Evolutionary conservation across 2,797 vertebrate species (phyloP).

Genomic region (Otolemur crassicaudatus): DNA sequence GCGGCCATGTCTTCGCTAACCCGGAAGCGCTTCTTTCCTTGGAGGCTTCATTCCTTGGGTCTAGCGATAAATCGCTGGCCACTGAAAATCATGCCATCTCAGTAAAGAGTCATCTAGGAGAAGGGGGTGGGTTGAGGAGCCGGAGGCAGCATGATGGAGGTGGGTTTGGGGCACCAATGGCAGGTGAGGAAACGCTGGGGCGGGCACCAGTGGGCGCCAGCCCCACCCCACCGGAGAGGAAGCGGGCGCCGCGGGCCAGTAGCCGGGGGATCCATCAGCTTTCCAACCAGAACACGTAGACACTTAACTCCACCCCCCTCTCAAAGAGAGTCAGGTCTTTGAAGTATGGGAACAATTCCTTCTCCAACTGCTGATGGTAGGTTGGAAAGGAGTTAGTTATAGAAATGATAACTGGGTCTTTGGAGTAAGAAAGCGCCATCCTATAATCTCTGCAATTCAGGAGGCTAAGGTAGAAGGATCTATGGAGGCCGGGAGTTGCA

Average conservation of each 20-base stretch:
- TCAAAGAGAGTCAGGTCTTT: not conserved
- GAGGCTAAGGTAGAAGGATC: not conserved
- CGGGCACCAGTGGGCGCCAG: not conserved
- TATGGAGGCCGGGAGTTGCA: not conserved
- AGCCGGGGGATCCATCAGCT: not conserved
- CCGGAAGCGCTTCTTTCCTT: not conserved
- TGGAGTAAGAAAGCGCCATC: not conserved
- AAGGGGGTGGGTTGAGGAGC: not conserved
- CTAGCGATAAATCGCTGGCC: not conserved
- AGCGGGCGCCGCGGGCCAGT: not conserved
- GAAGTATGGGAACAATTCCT: conserved; percentile 34
- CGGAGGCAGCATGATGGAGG: too few relatives aligned
- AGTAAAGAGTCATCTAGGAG: not conserved
- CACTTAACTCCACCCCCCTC: not conserved
- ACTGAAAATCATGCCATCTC: not conserved
- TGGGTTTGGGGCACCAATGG: not conserved
- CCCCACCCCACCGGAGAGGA: not conserved
- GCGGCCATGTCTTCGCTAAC: not conserved
- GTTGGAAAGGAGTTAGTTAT: not conserved
- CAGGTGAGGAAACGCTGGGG: not conserved
- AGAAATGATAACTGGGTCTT: not conserved
- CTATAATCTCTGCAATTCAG: not conserved
- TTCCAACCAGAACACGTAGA: too few relatives aligned
- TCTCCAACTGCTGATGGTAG: not conserved
- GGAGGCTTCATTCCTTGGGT: not conserved